Conservation (phyloP, 2,113 vertebrate species). For the Recurvirostra avosetta region DNA sequence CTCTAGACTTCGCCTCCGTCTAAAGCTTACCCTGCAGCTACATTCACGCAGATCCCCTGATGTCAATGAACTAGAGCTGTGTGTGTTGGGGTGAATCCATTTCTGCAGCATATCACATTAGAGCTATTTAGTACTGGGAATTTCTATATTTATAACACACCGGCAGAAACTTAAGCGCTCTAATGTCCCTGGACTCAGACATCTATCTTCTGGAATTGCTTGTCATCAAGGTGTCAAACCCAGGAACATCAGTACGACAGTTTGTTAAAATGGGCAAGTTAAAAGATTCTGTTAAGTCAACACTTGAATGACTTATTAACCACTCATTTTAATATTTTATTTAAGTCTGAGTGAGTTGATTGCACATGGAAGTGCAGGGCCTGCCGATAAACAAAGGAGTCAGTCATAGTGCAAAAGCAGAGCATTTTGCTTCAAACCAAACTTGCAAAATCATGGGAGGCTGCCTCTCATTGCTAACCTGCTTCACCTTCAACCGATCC, state of each 20-base stretch:
- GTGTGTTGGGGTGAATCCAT: background rate
- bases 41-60: background rate
- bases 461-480: background rate
- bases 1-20: no score
- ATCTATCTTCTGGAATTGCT: background rate
- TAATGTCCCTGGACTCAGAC: background rate
- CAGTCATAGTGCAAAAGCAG: background rate
- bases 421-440: background rate
- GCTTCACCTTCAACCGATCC: background rate
- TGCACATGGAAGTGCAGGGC: background rate
- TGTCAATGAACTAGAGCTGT: background rate
- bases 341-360: background rate
- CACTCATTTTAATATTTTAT: constrained; percentile 26
- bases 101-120: background rate
- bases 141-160: constrained; percentile 9
- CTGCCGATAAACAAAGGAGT: background rate
- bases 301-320: constrained; percentile 10
- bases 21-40: background rate
- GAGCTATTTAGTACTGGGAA: background rate
- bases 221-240: background rate
- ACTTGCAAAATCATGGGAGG: background rate
- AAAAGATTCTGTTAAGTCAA: constrained; percentile 10
- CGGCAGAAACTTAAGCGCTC: background rate
- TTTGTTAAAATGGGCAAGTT: background rate
- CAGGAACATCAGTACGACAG: background rate